Evolutionary conservation across 53 echinoderm and acorn worm genomes (phyloP), one percentile per base, ranked within the genome.

Genomic region (Zoroaster sp.): DNA sequence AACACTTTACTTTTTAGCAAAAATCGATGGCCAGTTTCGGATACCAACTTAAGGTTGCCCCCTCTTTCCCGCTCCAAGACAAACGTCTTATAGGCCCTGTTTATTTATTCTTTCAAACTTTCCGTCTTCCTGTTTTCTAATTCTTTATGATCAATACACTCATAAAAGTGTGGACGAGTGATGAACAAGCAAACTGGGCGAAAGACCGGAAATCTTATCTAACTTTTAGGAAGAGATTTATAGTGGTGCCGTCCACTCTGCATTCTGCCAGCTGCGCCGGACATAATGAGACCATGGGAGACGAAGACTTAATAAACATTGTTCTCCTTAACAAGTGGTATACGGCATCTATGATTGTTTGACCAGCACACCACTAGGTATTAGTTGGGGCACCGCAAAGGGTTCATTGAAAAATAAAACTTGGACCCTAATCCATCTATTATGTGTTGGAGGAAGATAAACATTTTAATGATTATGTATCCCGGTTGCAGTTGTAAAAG

Each of bases 341-440:
- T 5, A 10, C 8, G 33, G 36, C 46, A 46, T 37, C 23, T 28
- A 45, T 25, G 47, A 52, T 76, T 76, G 49, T 49, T 15, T 17
- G 47, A 47, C 15, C 7, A 7, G 46, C 18, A 76, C 34, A 5
- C 34, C 1, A 7, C 31, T 28, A 34, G 32, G 47, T 46, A 33
- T 41, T 41, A 76, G 51, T 23, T 28, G 47, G n/a, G 21, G 21
- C 25, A 12, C 46, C 23, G 45, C 31, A 53, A 17, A 53, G 4
- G 41, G 34, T 18, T 73, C 73, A n/a, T 73, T 73, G 40, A 21
- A 73, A 73, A 73, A 42, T 37, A 73, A 1, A 28, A 59, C 63
- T 59, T 38, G 85, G 85, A 21, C 85, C 70, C 69, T 85, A 85
- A 85, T 85, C 85, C 85, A 3, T 7, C 67, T 36, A 38, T 81